phyloP scores from a whole-genome alignment of 2,888 invertebrate species.

The Meiosimyza decipiens region DNA sequence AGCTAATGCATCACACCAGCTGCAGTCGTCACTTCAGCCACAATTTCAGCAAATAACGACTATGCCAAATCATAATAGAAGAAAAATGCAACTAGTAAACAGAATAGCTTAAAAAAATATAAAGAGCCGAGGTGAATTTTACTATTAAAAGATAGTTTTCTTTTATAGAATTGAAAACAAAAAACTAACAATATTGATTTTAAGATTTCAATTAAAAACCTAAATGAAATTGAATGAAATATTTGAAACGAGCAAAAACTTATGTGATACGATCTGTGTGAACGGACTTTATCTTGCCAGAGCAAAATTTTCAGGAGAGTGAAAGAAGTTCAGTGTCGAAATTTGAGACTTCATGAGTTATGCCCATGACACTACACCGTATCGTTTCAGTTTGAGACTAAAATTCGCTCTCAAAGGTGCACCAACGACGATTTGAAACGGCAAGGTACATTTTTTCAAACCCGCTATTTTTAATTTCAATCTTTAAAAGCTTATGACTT shows the following conservation, averaged over 20 bases:
- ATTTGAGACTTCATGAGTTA: no score
- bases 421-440: no score
- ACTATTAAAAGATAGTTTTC: slow-evolving; percentile 9
- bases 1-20: slow-evolving; percentile 12
- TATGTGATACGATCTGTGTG: no score
- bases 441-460: no score
- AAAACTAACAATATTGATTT: background rate
- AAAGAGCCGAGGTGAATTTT: background rate
- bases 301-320: no score
- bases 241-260: slow-evolving; percentile 23
- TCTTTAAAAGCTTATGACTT: no score
- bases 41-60: slow-evolving; percentile 46
- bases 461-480: no score
- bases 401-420: no score
- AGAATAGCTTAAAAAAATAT: slow-evolving; percentile 60
- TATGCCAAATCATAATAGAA: slow-evolving; percentile 69
- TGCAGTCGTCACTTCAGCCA: slow-evolving; percentile 45
- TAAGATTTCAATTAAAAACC: background rate
- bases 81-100: slow-evolving; percentile 75
- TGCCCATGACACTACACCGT: no score
- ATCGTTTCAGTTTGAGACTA: no score
- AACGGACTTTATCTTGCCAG: no score
- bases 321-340: no score
- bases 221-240: slow-evolving; percentile 8
- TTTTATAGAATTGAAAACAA: slow-evolving; percentile 24